Conservation (phyloP, 2,888 invertebrate genomes). For the Euclidia mi region DNA sequence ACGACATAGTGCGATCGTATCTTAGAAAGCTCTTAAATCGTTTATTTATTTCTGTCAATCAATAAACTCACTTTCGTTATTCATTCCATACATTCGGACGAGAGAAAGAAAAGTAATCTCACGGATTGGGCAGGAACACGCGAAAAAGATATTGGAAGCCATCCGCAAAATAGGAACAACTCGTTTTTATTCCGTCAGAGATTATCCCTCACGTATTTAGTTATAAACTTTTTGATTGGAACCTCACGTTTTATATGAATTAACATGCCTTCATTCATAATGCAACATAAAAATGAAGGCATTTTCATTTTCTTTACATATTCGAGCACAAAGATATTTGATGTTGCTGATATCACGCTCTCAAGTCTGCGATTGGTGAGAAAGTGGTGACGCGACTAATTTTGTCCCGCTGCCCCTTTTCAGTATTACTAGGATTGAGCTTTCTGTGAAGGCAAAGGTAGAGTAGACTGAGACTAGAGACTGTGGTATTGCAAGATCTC, state of each 20-base stretch:
- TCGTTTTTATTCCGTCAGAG: slow-evolving; percentile 69
- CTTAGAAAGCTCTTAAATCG: slow-evolving; percentile 53
- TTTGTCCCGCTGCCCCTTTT: too few species aligned
- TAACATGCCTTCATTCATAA: slow-evolving; percentile 3
- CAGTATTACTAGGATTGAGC: too few species aligned
- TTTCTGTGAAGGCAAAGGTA: too few species aligned
- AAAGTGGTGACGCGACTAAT: too few species aligned
- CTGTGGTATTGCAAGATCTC: too few species aligned
- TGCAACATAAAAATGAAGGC: too few species aligned
- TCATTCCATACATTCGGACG: slow-evolving; percentile 72
- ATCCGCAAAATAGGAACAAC: slow-evolving; percentile 72
- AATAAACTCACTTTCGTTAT: slow-evolving; percentile 74
- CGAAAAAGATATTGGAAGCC: slow-evolving; percentile 79
- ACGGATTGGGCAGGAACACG: slow-evolving; percentile 76
- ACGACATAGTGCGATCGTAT: slow-evolving; percentile 23
- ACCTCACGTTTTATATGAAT: slow-evolving; percentile 12
- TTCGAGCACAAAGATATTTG: too few species aligned
- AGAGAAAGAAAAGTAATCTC: slow-evolving; percentile 77
- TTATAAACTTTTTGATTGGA: slow-evolving; percentile 55
- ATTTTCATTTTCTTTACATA: too few species aligned
- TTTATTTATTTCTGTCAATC: slow-evolving; percentile 72
- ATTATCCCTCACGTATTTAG: slow-evolving; percentile 67
- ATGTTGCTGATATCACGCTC: too few species aligned
- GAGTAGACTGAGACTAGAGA: too few species aligned
- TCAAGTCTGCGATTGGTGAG: too few species aligned